Percentiles rank a stretch among this genome's conserved stretches.
These are phyloP conservation scores for Gallinago jamesoni DNA, from an alignment of 2,113 vertebrate genomes.

Conservation along the genomic window DNA sequence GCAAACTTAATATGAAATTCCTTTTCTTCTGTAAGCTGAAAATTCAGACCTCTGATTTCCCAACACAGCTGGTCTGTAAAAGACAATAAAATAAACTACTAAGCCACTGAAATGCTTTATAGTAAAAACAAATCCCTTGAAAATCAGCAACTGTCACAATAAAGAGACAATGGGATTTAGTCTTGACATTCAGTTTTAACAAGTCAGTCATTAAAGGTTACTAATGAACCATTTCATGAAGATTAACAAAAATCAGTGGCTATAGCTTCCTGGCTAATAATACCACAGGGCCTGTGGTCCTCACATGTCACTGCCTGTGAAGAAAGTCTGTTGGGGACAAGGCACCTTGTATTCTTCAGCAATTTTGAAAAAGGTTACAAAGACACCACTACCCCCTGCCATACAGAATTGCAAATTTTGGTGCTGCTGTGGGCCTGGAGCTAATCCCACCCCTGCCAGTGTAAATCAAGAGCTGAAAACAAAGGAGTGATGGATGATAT, in stretches of 20 bases:
- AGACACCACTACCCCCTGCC: not conserved
- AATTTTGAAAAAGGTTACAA: not conserved
- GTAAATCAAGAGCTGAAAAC: not conserved
- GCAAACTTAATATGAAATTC: constrained; percentile 26
- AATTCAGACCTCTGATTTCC: constrained; percentile 23
- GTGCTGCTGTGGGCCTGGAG: not conserved
- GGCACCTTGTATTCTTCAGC: not conserved
- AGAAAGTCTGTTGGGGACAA: not conserved
- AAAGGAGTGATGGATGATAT: not conserved
- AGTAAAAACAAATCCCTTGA: constrained; percentile 13
- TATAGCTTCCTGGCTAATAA: not conserved
- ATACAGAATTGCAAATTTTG: not conserved
- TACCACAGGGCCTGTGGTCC: not conserved
- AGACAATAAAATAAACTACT: constrained; percentile 11
- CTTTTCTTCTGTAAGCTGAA: not conserved
- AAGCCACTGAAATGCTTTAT: not conserved
- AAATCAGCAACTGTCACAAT: not conserved
- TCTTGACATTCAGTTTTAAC: not conserved
- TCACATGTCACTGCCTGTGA: not conserved
- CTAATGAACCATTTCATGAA: not conserved
- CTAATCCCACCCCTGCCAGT: not conserved
- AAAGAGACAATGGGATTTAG: constrained; percentile 10
- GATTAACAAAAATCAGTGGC: not conserved
- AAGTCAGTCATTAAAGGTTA: not conserved
- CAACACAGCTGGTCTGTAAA: constrained; percentile 2